Conservation (phyloP, 2,113 vertebrate genomes). For the Bubalus kerabau region DNA sequence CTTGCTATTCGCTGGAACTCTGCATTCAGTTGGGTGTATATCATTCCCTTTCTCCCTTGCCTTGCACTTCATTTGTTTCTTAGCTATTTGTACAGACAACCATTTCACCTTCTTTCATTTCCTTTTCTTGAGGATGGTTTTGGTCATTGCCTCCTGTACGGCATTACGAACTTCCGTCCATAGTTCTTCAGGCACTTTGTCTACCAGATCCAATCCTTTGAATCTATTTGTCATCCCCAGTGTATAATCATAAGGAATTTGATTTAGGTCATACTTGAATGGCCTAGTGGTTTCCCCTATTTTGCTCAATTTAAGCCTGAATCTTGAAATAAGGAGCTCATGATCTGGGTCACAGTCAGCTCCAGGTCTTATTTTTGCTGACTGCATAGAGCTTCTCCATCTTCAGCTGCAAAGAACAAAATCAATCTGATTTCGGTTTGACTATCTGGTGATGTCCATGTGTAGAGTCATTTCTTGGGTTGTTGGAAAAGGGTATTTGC, state of each 20-base stretch:
- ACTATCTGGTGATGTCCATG: neutral
- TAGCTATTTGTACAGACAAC: neutral
- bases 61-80: neutral
- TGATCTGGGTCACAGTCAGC: neutral
- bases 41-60: neutral
- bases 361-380: neutral
- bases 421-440: neutral
- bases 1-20: neutral
- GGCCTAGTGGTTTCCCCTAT: neutral
- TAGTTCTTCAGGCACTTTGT: neutral
- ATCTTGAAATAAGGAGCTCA: neutral
- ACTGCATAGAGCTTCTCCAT: neutral
- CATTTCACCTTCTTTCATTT: neutral
- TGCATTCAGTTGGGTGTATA: neutral
- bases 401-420: neutral
- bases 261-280: neutral
- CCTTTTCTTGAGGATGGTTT: neutral
- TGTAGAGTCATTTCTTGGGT: neutral
- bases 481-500: neutral
- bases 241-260: neutral
- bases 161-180: fast-evolving
- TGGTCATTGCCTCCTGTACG: neutral
- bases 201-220: neutral
- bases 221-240: neutral
- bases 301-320: neutral